These are phyloP conservation scores for Drosophila auraria DNA, from an alignment of 1,140 invertebrate genomes.

Conservation along the genomic window DNA sequence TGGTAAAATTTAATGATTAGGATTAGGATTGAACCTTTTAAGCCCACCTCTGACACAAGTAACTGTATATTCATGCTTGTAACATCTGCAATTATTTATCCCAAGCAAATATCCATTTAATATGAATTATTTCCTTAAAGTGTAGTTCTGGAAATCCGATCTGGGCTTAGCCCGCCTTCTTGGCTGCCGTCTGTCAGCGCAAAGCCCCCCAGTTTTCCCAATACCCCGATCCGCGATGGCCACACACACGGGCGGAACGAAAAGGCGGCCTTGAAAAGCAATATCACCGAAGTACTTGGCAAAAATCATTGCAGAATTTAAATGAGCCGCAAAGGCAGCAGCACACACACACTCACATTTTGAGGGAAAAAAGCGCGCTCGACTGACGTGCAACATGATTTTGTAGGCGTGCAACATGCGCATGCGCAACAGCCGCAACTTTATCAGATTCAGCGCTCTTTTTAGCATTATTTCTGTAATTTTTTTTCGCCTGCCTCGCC, in stretches of 20 bases:
- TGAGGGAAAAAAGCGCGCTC: slow-evolving; percentile 59
- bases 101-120: not conserved
- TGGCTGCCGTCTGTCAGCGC: slow-evolving; percentile 75
- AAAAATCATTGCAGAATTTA: slow-evolving; percentile 80
- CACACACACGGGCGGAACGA: slow-evolving; percentile 66
- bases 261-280: slow-evolving; percentile 67
- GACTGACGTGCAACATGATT: slow-evolving; percentile 85
- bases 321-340: slow-evolving; percentile 58
- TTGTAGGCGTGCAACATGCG: slow-evolving; percentile 85
- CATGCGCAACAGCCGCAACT: slow-evolving; percentile 79
- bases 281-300: slow-evolving; percentile 60
- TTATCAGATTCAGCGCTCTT: slow-evolving; percentile 74
- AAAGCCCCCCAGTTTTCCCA: slow-evolving; percentile 28
- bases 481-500: slow-evolving; percentile 44
- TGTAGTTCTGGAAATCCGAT: slow-evolving; percentile 64
- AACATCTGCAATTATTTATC: not conserved
- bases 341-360: slow-evolving; percentile 33
- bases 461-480: slow-evolving; percentile 48
- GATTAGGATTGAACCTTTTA: too few relatives aligned
- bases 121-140: not conserved
- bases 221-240: slow-evolving; percentile 33
- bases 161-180: slow-evolving; percentile 62
- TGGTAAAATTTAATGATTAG: too few relatives aligned
- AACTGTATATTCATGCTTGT: not conserved
- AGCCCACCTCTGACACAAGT: too few relatives aligned